Evolutionary conservation across 2,888 invertebrate species (phyloP), one percentile per base, ranked within the genome.

Genomic region (Drosophila percnosoma): DNA sequence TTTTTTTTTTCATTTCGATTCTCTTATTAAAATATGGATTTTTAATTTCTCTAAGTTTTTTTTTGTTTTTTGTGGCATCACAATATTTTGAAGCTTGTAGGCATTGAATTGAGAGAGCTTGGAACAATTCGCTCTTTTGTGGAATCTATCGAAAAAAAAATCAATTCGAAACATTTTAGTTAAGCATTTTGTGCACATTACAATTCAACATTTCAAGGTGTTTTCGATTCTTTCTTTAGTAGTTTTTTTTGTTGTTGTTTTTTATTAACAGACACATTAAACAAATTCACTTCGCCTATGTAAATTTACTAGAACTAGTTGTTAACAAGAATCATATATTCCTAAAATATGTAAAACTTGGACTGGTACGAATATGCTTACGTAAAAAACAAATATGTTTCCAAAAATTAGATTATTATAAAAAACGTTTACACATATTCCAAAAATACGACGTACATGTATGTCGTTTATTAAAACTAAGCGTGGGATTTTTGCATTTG

Each of bases 1-100:
- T 18, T 8, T 45, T 51, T 38, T 18, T 66, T 58, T 53, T 57
- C 42, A 45, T 13, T 68, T 67, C 51, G 33, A 38, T 55, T 57
- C 51, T 70, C 68, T 75, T 80, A 78, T 52, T 86, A 84, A 89
- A 87, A 85, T 89, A 84, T 71, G 76, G 54, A 63, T 76, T 79
- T 69, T 59, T 29, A 34, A 58, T 64, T 76, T 75, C 65, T 15
- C 40, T 76, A 53, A 29, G 8, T 38, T 71, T 70, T 31, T 33
- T 31, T 6, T 24, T n/a, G 15, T 36, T 6, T 33, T 42, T 38
- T 71, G 52, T 58, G 33, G 60, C 79, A 87, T 89, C 86, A 87
- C 90, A 90, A 73, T 34, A 71, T 48, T 80, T 80, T 67, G 72
- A 90, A 86, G 74, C 70, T 74, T 71, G 31, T 48, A 74, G 64